Evolutionary conservation across 2,113 vertebrate species (phyloP), one percentile per base, ranked within the genome.

Genomic region (Colistium nudipinnis): DNA sequence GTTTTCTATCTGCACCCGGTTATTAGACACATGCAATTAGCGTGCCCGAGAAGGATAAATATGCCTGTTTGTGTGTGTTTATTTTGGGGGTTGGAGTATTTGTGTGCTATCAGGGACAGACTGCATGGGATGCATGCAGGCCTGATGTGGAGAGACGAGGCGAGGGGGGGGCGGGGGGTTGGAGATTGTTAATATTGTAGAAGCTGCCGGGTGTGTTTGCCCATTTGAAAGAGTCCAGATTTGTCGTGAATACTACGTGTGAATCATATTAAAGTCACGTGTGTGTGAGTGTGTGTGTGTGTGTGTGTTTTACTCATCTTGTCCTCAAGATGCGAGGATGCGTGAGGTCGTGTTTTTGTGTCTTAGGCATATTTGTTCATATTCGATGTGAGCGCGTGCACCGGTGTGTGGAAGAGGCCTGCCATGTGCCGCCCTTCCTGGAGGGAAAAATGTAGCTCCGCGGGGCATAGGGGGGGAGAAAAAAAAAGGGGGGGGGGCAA

Each of bases 1-100:
- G 87, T 62, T 83, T 85, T 86, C 79, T 83, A 78, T 87, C 74
- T 57, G 61, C 60, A 71, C 65, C 80, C 83, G 81, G 76, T 89
- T 87, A 86, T 88, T 87, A 82, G 76, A 78, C 60, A 71, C 63
- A 72, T 74, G 85, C 81, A 87, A 89, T 88, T 89, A 87, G 80
- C 72, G 7, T 53, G 62, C 49, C 63, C 10, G 9, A 70, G 64
- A 64, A 73, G 82, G 79, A 88, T 81, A 79, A 85, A 90, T 87
- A 76, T 62, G 81, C 54, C 52, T 62, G 48, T 67, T n/a, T 78
- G 24, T 55, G 61, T 74, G 55, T 62, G n/a, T 31, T 47, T 44
- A 33, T 55, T 41, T 56, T n/a, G 47, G 49, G 49, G 16, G 41
- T 22, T 64, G 47, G 56, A 25, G 67, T 60, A 41, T 52, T 67